phyloP scores from a whole-genome alignment of 2,113 vertebrate species.

The Rhineura floridana region DNA sequence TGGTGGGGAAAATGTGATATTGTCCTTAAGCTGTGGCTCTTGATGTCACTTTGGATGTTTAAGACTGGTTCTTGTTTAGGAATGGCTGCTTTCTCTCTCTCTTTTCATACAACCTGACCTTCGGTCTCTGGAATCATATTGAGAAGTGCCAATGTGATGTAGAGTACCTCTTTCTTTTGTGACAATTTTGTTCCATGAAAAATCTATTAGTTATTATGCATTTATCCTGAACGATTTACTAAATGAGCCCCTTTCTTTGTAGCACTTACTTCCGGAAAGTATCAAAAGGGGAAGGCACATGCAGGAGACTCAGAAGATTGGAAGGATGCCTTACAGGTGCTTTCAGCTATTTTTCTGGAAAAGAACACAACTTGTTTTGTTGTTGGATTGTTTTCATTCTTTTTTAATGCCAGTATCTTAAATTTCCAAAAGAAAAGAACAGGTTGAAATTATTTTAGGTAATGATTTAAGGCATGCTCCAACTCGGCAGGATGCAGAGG shows the following conservation, averaged over 20 bases:
- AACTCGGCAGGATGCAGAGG: not conserved
- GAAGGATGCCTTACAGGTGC: not conserved
- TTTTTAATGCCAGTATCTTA: constrained; percentile 1
- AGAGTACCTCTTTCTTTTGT: not conserved
- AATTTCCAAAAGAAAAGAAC: not conserved
- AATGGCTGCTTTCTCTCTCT: not conserved
- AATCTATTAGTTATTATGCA: not conserved
- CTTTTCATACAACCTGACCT: too few relatives aligned
- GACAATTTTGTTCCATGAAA: constrained; percentile 2
- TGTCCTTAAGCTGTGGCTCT: too few relatives aligned
- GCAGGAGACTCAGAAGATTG: not conserved
- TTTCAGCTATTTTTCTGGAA: not conserved
- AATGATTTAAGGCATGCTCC: not conserved
- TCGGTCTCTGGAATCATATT: not conserved
- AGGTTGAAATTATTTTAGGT: not conserved
- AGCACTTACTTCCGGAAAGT: not conserved
- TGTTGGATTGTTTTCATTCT: not conserved
- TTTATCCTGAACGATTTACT: not conserved
- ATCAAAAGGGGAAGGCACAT: not conserved
- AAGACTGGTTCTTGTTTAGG: not conserved
- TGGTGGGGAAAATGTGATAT: not conserved
- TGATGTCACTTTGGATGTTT: not conserved
- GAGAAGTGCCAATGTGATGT: not conserved
- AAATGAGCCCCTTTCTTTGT: constrained; percentile 6
- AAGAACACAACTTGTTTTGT: constrained; percentile 8